Base-by-base conservation (phyloP, 23 tunicate species). In the Phallusia fumigata region DNA sequence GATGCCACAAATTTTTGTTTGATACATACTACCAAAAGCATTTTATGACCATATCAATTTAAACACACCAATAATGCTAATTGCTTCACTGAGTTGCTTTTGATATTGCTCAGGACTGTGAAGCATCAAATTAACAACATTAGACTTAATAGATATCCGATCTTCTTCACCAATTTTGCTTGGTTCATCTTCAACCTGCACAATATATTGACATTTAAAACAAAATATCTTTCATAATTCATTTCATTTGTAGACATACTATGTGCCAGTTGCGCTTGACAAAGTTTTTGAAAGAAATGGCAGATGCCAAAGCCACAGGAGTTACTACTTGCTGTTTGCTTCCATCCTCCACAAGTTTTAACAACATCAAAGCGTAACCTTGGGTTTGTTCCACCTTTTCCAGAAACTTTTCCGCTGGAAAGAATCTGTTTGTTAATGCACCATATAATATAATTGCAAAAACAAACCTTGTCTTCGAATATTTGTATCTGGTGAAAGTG, bases 61-160 rank as follows among this genome's bases (percentile, higher is more conserved):
- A 5, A 40, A 40, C 47, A 10, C 47, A 90, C 98, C 99, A 28
- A 95, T 95, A 28, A 95, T 86, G 36, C 91, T 90, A 26, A 95
- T 95, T 30, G 99, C 99, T 87, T 95, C 95, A 81, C 92, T 84
- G 36, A 95, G 84, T 75, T 95, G 99, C 77, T 90, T 95, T 40
- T 90, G 95, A 77, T 76, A 86, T 33, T 83, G 87, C 31, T 84
- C 80, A 51, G 92, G 92, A 76, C 89, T 87, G 64, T 89, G 80
- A 65, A 95, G 77, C 99, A 95, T 95, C 50, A 95, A 53, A 35
- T 95, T 79, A 19, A 95, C 84, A 65, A 95, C 86, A 73, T 83
- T 81, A 18, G 79, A 76, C 74, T 95, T 95, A 30, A 95, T 81
- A 0, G 95, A 77, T 36, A 79, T 84, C 52, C 99, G 73, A 74